Conservation (phyloP, 1,140 invertebrate species). For the Drosophila jambulina region DNA sequence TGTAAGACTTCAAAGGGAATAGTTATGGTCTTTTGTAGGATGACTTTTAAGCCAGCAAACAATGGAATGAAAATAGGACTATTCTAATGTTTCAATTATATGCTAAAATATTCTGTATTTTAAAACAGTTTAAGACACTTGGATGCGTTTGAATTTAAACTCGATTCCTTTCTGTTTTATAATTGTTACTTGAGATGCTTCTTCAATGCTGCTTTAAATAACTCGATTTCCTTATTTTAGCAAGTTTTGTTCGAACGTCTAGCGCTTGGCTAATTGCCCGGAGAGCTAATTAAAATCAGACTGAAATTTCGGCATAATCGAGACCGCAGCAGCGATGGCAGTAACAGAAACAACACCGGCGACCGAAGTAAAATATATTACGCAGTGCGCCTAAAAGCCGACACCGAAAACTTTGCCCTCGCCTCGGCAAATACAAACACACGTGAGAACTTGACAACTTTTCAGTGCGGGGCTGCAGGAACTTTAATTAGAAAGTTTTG, state of each 20-base stretch:
- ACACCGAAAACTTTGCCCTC: conserved; percentile 60
- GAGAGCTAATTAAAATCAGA: conserved; percentile 71
- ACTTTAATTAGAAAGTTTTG: conserved; percentile 83
- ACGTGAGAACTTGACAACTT: conserved; percentile 77
- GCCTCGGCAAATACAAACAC: conserved; percentile 62
- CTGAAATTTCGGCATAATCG: conserved; percentile 55
- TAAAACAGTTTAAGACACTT: background rate
- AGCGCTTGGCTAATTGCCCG: conserved; percentile 47
- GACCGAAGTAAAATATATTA: conserved; percentile 49
- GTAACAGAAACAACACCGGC: background rate
- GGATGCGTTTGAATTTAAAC: background rate
- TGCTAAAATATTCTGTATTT: background rate
- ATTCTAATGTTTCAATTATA: too few species aligned
- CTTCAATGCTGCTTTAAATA: background rate
- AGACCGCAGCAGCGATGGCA: conserved; percentile 21
- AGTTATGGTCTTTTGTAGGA: background rate
- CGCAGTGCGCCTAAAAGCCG: conserved; percentile 77
- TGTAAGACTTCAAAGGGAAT: background rate
- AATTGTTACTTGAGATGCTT: background rate
- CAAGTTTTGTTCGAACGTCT: conserved; percentile 38
- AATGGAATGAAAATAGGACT: background rate
- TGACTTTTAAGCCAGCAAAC: background rate
- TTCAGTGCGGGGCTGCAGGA: conserved; percentile 54
- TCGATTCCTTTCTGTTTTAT: background rate
- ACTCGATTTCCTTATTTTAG: conserved; percentile 35